These are phyloP conservation scores for Rhineura floridana DNA, from an alignment of 2,113 vertebrate genomes.

Conservation along the genomic window DNA sequence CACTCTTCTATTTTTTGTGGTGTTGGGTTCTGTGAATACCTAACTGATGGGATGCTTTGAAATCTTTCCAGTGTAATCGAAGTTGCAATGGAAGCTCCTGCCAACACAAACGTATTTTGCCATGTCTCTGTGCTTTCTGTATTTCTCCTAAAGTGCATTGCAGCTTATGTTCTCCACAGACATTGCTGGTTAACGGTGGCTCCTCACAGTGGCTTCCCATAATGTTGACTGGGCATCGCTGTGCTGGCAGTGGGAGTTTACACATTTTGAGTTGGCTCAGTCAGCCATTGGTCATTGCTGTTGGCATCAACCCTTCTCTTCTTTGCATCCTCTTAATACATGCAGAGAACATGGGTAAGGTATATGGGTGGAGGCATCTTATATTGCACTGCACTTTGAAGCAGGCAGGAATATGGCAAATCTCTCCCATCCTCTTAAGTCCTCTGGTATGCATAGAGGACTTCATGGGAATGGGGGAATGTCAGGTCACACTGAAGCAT, in stretches of 20 bases:
- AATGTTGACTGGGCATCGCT: background rate
- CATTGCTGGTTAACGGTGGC: background rate
- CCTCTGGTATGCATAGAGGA: background rate
- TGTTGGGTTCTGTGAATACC: background rate
- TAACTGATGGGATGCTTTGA: background rate
- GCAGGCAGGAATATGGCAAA: background rate
- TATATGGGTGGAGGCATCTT: background rate
- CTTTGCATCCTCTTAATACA: background rate
- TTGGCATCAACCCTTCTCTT: background rate
- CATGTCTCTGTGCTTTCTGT: background rate
- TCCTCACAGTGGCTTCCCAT: background rate
- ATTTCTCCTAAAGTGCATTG: background rate
- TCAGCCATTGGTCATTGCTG: background rate
- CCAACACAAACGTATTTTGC: background rate
- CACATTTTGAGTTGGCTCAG: background rate
- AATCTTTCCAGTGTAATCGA: background rate
- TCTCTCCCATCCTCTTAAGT: background rate
- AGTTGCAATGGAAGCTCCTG: background rate
- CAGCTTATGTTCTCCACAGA: background rate
- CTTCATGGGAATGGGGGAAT: no score
- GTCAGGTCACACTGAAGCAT: background rate
- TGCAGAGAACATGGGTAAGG: background rate
- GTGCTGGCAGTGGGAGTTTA: background rate
- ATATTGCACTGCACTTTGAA: background rate
- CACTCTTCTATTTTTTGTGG: no score